These are phyloP conservation scores for Riparia riparia DNA, from an alignment of 2,113 vertebrate species.

Conservation along the genomic window DNA sequence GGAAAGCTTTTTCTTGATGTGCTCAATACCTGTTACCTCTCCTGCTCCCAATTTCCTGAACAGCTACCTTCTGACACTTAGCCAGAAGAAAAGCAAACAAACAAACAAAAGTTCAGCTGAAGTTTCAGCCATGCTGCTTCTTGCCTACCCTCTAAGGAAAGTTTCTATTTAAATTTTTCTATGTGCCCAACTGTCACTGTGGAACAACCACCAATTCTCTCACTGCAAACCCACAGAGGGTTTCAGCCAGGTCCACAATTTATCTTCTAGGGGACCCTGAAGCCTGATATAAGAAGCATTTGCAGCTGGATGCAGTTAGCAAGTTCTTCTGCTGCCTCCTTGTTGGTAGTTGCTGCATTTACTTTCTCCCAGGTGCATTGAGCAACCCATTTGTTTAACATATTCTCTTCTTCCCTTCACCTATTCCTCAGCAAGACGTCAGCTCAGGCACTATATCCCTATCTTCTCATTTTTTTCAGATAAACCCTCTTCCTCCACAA, in stretches of 20 bases:
- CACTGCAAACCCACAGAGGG: background rate
- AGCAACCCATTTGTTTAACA: background rate
- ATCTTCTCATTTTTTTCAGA: background rate
- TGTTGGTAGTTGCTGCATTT: background rate
- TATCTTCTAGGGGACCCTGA: background rate
- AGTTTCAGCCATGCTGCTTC: background rate
- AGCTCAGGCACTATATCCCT: background rate
- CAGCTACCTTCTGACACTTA: background rate
- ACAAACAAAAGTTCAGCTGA: background rate
- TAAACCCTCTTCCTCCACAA: background rate
- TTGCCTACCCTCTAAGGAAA: background rate
- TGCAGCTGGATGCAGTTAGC: background rate
- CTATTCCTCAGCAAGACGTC: background rate
- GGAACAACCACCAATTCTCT: background rate
- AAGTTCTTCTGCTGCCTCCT: background rate
- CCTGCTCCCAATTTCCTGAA: background rate
- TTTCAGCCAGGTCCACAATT: background rate
- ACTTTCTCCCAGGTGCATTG: background rate
- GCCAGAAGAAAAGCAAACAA: background rate
- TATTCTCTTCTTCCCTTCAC: background rate
- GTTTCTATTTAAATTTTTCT: background rate
- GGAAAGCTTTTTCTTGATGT: background rate
- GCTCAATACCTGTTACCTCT: background rate
- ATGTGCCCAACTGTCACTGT: background rate
- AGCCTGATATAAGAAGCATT: background rate